Base-by-base conservation (phyloP, 2,888 invertebrate species). In the Brachyptera risi region DNA sequence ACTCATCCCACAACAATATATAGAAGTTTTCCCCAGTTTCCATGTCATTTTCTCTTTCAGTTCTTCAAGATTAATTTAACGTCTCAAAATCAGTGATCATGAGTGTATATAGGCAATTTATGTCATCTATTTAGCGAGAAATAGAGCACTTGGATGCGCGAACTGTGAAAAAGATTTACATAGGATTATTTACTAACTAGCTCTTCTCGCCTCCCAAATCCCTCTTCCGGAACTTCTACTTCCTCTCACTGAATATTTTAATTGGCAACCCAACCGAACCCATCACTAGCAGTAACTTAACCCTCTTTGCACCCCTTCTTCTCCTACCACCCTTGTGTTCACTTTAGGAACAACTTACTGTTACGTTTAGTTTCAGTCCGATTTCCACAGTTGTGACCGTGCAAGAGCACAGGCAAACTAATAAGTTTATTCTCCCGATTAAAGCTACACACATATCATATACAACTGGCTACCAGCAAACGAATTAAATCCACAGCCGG, bases 141-240 rank as follows among this genome's bases (percentile, higher is more conserved):
- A n/a, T n/a, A n/a, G n/a, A n/a, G 17, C 40, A 38, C 40, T 38
- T 17, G 40, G 17, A 38, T 38, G 40, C 13, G 40, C 17, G 40
- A 38, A 17, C 40, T 38, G 40, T 38, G 21, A 37, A 59, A 31
- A 57, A 63, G 63, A 63, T 63, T 63, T 63, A 62, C 63, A 63
- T 63, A 63, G 59, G 59, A 63, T 63, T 63, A 63, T 63, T 59
- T 63, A 63, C 60, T 38, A 38, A 38, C 40, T 38, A 38, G 40
- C 40, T 38, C 17, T 38, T 38, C 40, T 38, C 5, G 35, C 35
- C 35, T 35, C 35, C 15, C 54, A 15, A 7, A 24, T 11, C 23
- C 51, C 51, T 38, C 38, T 19, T 42, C 42, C 47, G 44, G 21
- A 35, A 47, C 15, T 21, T 31, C n/a, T 23, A 15, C 13, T 42